Base-by-base conservation (phyloP, 2,797 vertebrate genomes). In the Paguma larvata region DNA sequence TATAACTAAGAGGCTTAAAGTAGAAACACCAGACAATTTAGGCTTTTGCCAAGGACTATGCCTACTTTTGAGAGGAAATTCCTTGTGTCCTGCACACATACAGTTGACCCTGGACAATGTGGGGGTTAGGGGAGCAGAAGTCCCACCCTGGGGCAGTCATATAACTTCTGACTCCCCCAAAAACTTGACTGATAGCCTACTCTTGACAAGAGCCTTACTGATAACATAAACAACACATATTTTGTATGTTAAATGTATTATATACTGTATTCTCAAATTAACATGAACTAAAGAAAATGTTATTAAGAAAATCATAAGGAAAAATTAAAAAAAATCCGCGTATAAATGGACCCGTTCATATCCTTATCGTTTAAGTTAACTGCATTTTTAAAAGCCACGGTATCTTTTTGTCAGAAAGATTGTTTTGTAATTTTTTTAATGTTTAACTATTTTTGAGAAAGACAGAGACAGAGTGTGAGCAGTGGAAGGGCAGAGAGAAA, bases 1-100 rank as follows among this genome's bases (percentile, higher is more conserved):
- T 51, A 67, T 21, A 77, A n/a, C 51, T 89, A 84, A 95, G 80
- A 95, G 63, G 75, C 85, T 98, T 96, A 97, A 89, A 51, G 72
- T 56, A 51, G 89, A 70, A 95, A 65, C 56, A 41, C 53, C 18
- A 34, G 41, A 82, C 25, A 19, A 77, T 87, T 94, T 70, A 82
- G 84, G 15, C 56, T 91, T 91, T 32, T 92, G 30, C 0, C 0
- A 0, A 93, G 59, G 59, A 68, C n/a, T 4, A 3, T 21, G 63
- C 51, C 5, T 30, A 6, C 11, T 68, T 89, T 38, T 18, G 48
- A 88, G 15, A 78, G 56, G 62, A 82, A 92, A 83, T 65, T 48
- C 44, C 79, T 83, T 4, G 12, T 38, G 6, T 86, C 93, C 18
- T 62, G 2, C 70, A 32, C 30, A 25, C 75, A 11, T 44, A 41